These are phyloP conservation scores for Paramormyrops hopkinsi DNA, from an alignment of 2,797 vertebrate species.

Conservation along the genomic window DNA sequence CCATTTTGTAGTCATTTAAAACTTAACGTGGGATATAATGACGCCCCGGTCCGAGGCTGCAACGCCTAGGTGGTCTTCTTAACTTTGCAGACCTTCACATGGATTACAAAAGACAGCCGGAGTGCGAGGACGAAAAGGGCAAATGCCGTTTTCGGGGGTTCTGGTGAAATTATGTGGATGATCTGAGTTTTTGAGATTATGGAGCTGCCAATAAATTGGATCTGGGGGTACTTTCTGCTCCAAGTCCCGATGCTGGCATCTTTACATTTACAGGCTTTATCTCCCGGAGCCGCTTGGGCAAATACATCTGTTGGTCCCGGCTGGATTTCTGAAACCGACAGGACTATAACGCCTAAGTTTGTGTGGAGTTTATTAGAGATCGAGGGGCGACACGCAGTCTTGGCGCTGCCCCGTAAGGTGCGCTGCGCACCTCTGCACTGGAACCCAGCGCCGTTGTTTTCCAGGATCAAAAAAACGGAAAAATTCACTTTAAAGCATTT, in stretches of 20 bases:
- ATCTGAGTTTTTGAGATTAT: slow-evolving; percentile 39
- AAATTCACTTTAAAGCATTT: slow-evolving; percentile 40
- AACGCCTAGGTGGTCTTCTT: neutral
- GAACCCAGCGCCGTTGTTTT: slow-evolving; percentile 40
- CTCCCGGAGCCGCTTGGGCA: slow-evolving; percentile 36
- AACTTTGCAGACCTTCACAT: neutral
- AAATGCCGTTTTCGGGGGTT: neutral
- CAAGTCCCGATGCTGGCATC: slow-evolving; percentile 42
- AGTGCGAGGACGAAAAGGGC: slow-evolving; percentile 13
- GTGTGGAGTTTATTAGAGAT: slow-evolving; percentile 31
- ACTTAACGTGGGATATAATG: slow-evolving; percentile 41
- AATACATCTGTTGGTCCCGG: slow-evolving; percentile 51
- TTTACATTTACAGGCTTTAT: slow-evolving; percentile 48
- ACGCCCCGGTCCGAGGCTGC: neutral
- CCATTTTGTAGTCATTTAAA: slow-evolving; percentile 62
- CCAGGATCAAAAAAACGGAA: slow-evolving; percentile 35
- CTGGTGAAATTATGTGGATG: slow-evolving; percentile 19
- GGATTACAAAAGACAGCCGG: slow-evolving; percentile 15
- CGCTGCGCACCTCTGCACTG: slow-evolving; percentile 38
- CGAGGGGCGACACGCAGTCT: slow-evolving; percentile 38
- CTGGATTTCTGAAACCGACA: slow-evolving; percentile 50
- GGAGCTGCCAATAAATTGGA: slow-evolving; percentile 39
- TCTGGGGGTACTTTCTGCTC: slow-evolving; percentile 40
- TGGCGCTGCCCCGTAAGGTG: slow-evolving; percentile 39
- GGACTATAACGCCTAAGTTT: slow-evolving; percentile 32